phyloP scores from a whole-genome alignment of 92 coral and sea anemone species.

The Parazoanthus darwini region DNA sequence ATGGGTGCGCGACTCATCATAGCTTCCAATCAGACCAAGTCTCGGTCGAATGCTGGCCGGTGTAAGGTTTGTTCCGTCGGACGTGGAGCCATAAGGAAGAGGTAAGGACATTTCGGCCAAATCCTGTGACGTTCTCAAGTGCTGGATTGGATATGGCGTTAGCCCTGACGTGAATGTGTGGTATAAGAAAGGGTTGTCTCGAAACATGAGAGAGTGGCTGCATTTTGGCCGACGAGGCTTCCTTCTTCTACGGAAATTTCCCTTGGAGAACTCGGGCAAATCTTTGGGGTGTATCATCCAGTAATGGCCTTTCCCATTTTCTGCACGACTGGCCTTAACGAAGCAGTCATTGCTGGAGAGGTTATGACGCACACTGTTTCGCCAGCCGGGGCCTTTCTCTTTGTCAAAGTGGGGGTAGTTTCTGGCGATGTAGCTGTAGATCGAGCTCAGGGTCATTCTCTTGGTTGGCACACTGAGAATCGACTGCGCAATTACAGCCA shows the following conservation, averaged over 20 bases:
- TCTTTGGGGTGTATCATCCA: slow-evolving; percentile 99
- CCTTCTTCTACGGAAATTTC: slow-evolving; percentile 90
- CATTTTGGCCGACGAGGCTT: slow-evolving; percentile 97
- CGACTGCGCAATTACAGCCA: slow-evolving; percentile 96
- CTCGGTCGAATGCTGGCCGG: slow-evolving; percentile 53
- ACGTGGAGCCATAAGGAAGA: slow-evolving; percentile 43
- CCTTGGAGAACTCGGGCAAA: slow-evolving; percentile 94
- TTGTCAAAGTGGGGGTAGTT: slow-evolving; percentile 94
- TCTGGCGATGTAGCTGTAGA: slow-evolving; percentile 91
- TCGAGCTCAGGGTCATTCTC: slow-evolving; percentile 97
- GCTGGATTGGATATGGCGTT: slow-evolving; percentile 58
- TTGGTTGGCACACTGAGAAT: slow-evolving; percentile 95
- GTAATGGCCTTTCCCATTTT: slow-evolving; percentile 98
- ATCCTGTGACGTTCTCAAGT: slow-evolving; percentile 51
- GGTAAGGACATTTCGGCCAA: slow-evolving; percentile 55
- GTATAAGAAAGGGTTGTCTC: slow-evolving; percentile 59
- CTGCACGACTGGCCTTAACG: slow-evolving; percentile 98
- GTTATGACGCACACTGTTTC: slow-evolving; percentile 97
- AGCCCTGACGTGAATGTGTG: slow-evolving; percentile 53
- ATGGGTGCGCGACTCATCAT: slow-evolving; percentile 9
- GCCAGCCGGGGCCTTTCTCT: slow-evolving; percentile 99
- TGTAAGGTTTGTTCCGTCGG: slow-evolving; percentile 44
- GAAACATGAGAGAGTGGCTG: slow-evolving; percentile 79
- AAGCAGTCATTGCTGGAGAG: slow-evolving; percentile 99
- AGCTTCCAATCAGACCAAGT: slow-evolving; percentile 25